Evolutionary conservation across 2,113 vertebrate species (phyloP).

Genomic region (Dascyllus trimaculatus): DNA sequence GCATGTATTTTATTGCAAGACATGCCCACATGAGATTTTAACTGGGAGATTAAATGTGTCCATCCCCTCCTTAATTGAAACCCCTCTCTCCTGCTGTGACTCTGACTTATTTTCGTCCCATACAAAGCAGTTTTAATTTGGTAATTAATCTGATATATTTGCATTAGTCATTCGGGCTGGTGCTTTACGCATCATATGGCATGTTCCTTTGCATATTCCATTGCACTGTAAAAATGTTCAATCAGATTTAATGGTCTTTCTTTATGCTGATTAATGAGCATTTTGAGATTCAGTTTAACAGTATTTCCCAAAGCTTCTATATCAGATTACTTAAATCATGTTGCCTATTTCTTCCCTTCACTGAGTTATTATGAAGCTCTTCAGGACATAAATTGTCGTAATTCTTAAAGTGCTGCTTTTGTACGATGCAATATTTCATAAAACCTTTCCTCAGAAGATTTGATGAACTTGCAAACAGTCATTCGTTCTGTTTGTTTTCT

Average conservation of each 20-base stretch:
- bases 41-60: slow-evolving; percentile 13
- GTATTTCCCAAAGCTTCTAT: neutral
- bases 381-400: neutral
- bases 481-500: neutral
- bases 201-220: slow-evolving; percentile 49
- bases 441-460: neutral
- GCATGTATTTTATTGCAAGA: neutral
- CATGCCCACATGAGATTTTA: neutral
- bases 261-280: slow-evolving; percentile 36
- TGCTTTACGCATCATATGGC: slow-evolving; percentile 39
- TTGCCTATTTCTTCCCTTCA: neutral
- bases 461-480: neutral
- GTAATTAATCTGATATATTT: slow-evolving; percentile 56
- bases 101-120: slow-evolving; percentile 18
- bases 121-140: slow-evolving; percentile 33
- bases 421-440: neutral
- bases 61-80: slow-evolving; percentile 3
- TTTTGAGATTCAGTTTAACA: slow-evolving; percentile 27
- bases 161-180: slow-evolving; percentile 50
- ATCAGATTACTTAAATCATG: slow-evolving; percentile 26
- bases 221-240: slow-evolving; percentile 35
- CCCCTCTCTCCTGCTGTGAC: slow-evolving; percentile 19
- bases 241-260: slow-evolving; percentile 52
- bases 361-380: neutral
- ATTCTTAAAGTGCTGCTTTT: neutral